Conservation (phyloP, 2,113 vertebrate genomes). For the Pithys albifrons region DNA sequence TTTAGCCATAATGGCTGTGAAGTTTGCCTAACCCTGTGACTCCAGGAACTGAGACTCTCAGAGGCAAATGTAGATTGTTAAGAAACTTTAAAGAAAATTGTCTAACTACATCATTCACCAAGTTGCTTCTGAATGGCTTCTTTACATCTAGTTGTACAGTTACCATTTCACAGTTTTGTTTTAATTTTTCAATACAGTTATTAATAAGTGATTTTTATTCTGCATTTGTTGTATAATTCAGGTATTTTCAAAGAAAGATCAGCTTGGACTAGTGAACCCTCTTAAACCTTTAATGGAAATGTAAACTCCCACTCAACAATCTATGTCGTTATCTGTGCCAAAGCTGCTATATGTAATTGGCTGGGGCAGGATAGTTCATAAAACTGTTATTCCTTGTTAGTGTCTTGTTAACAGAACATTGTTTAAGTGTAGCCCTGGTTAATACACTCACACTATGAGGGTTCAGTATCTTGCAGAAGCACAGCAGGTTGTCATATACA, state of each 20-base stretch:
- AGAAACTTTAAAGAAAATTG: background rate
- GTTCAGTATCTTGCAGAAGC: background rate
- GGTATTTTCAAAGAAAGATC: constrained; percentile 16
- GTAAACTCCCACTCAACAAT: constrained; percentile 8
- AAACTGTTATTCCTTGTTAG: background rate
- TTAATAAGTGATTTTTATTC: background rate
- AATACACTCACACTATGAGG: background rate
- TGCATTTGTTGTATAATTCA: constrained; percentile 20
- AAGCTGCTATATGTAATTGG: background rate
- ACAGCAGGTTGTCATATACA: background rate
- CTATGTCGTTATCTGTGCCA: background rate
- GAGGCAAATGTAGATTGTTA: background rate
- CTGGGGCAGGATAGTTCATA: background rate
- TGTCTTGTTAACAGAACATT: background rate
- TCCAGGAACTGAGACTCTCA: background rate
- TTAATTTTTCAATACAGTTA: constrained; percentile 4
- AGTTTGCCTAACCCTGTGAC: background rate
- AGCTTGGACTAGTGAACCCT: constrained; percentile 6
- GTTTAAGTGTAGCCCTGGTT: background rate
- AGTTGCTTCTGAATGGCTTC: background rate
- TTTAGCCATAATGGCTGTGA: background rate
- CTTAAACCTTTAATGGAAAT: constrained; percentile 27
- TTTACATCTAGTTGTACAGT: background rate
- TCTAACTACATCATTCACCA: background rate
- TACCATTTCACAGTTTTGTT: background rate